These are phyloP conservation scores for Neotoma lepida DNA, from an alignment of 2,113 vertebrate species.

Conservation along the genomic window DNA sequence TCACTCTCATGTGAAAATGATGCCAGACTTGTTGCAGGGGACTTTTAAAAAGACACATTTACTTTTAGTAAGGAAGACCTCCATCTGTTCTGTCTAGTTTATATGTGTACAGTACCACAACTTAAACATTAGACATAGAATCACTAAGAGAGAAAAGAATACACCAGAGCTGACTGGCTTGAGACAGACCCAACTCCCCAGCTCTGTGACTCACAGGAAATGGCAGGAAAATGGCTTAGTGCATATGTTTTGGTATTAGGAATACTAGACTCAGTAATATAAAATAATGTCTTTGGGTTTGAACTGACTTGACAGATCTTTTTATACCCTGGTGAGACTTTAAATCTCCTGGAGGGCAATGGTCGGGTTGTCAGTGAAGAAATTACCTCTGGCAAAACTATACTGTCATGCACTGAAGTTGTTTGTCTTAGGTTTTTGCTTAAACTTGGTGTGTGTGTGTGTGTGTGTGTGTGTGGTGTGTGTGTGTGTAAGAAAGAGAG, in stretches of 20 bases:
- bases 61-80: constrained; percentile 11
- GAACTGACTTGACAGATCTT: neutral
- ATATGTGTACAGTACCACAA: neutral
- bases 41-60: neutral
- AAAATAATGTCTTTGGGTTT: neutral
- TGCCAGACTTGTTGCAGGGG: neutral
- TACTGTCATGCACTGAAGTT: neutral
- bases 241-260: neutral
- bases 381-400: neutral
- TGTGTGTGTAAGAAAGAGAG: neutral
- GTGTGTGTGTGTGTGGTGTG: neutral
- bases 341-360: neutral
- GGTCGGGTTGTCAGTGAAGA: neutral
- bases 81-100: neutral
- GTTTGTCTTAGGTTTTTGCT: neutral
- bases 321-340: neutral
- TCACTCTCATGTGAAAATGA: neutral
- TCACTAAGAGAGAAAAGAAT: neutral
- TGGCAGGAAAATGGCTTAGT: neutral
- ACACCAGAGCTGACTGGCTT: neutral
- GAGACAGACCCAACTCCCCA: neutral
- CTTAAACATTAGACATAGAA: neutral
- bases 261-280: neutral
- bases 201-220: neutral
- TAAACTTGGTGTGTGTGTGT: neutral